Evolutionary conservation across 2,888 invertebrate genomes (phyloP).

Genomic region (Lathronympha strigana): DNA sequence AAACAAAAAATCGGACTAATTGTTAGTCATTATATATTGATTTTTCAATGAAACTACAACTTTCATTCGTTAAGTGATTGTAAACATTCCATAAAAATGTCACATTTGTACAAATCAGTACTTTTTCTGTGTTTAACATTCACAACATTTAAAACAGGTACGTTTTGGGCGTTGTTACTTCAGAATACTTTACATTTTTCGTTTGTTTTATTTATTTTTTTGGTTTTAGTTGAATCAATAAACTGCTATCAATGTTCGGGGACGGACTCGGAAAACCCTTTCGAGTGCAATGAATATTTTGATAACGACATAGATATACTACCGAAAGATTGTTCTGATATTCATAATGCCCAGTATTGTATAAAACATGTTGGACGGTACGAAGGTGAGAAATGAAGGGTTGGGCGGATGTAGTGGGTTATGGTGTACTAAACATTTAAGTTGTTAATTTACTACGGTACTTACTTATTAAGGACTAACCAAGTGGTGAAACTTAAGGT

Average conservation of each 20-base stretch:
- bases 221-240: slow-evolving; percentile 85
- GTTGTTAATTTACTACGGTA: neutral
- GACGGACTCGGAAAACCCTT: slow-evolving; percentile 89
- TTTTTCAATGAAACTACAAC: slow-evolving; percentile 27
- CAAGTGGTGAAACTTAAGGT: neutral
- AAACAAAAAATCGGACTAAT: neutral
- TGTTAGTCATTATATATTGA: slow-evolving; percentile 5
- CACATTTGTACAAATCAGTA: slow-evolving; percentile 45
- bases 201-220: slow-evolving; percentile 50
- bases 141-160: slow-evolving; percentile 60
- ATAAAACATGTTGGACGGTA: slow-evolving; percentile 96
- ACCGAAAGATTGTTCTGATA: slow-evolving; percentile 89
- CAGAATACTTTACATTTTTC: slow-evolving; percentile 46
- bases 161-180: slow-evolving; percentile 58
- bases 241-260: slow-evolving; percentile 96
- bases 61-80: slow-evolving; percentile 16
- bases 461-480: neutral
- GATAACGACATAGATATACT: slow-evolving; percentile 86
- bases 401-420: neutral
- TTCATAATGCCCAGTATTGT: slow-evolving; percentile 94
- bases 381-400: slow-evolving; percentile 87
- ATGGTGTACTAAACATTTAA: slow-evolving; percentile 22
- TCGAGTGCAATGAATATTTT: slow-evolving; percentile 93
- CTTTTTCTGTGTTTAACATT: slow-evolving; percentile 51
- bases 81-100: slow-evolving; percentile 47